phyloP scores from a whole-genome alignment of 2,888 invertebrate species.

The Reticulitermes lucifugus region DNA sequence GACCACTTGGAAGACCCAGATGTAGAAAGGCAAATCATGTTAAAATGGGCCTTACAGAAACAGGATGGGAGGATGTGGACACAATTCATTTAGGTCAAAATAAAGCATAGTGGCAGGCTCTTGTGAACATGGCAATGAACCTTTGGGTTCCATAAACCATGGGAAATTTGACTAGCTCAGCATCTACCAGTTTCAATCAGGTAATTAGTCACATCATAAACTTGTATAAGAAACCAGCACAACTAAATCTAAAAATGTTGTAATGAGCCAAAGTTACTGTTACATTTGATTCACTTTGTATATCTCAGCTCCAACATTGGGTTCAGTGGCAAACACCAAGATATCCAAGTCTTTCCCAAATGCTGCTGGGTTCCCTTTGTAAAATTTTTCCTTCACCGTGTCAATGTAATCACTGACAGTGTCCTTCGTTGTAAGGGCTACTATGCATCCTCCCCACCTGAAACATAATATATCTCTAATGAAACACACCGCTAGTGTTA shows the following conservation, averaged over 20 bases:
- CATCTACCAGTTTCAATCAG: too few relatives aligned
- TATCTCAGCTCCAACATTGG: slow-evolving; percentile 74
- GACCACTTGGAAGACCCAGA: too few relatives aligned
- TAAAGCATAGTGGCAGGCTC: too few relatives aligned
- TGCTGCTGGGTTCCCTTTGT: slow-evolving; percentile 68
- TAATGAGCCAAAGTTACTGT: not conserved
- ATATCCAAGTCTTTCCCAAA: slow-evolving; percentile 66
- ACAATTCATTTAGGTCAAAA: too few relatives aligned
- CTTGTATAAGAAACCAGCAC: not conserved
- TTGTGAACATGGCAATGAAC: too few relatives aligned
- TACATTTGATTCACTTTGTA: slow-evolving; percentile 58
- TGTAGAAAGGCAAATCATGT: too few relatives aligned
- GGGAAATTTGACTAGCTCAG: too few relatives aligned
- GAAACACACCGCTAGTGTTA: not conserved
- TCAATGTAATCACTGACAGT: slow-evolving; percentile 76
- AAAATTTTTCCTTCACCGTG: slow-evolving; percentile 77
- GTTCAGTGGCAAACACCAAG: slow-evolving; percentile 80
- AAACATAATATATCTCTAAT: slow-evolving; percentile 46
- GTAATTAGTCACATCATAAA: too few relatives aligned
- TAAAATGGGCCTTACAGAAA: too few relatives aligned
- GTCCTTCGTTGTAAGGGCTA: slow-evolving; percentile 81
- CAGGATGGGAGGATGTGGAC: too few relatives aligned
- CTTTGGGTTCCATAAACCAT: too few relatives aligned
- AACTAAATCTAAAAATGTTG: not conserved
- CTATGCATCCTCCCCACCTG: slow-evolving; percentile 97